Evolutionary conservation across 1,140 invertebrate genomes (phyloP), one percentile per base, ranked within the genome.

Genomic region (Drosophila sp.): DNA sequence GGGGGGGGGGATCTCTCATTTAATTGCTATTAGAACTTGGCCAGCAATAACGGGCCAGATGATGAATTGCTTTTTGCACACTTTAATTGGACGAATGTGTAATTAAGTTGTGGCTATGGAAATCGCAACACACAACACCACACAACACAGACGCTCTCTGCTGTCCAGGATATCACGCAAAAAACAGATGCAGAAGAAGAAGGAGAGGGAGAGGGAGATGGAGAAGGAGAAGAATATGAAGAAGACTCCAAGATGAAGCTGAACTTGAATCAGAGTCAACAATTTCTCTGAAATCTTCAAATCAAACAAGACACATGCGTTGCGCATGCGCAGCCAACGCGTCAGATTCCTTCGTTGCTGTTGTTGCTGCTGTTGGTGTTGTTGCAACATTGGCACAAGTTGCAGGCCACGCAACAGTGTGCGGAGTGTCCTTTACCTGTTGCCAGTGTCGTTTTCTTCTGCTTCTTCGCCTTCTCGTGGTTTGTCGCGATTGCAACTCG

Each of bases 11-110:
- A 56, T 13, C 29, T 70, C 25, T 29, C 54, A 62, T 75, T 87
- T 87, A 87, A 87, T 87, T 87, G 82, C 84, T 89, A 72, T 87
- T 87, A 87, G 83, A 87, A 89, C 79, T 87, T 89, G 82, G 82
- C 79, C 79, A 79, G 72, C 72, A 74, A 89, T 89, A 87, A 87
- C 83, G 83, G 83, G 27, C 40, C 65, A 71, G 58, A 67, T 78
- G 82, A 87, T 87, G 83, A 87, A 87, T 87, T 87, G 83, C 83
- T 83, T 87, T 84, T 89, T 87, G 83, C 83, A 89, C 79, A 89
- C 79, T 87, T 89, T 89, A 87, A 87, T 87, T 87, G 83, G 83
- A 87, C 64, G 83, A 89, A 89, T 78, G 81, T 86, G 81, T 87
- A 87, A 87, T 87, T 87, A 87, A 87, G 83, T 87, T 87, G 83